Evolutionary conservation across 2,888 invertebrate genomes (phyloP), one percentile per base, ranked within the genome.

Genomic region (Achlya flavicornis): DNA sequence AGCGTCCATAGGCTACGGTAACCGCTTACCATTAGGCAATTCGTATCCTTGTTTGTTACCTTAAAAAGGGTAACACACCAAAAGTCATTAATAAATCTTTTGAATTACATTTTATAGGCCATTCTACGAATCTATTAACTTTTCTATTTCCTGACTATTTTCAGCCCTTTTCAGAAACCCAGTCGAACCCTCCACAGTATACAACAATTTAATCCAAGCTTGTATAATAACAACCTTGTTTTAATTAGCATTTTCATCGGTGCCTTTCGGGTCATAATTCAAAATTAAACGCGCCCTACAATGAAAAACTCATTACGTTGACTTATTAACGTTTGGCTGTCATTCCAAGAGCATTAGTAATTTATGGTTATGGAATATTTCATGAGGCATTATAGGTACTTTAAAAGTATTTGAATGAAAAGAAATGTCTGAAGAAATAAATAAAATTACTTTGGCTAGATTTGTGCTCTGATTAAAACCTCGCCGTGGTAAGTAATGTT

Each of bases 181-280:
- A 46, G n/a, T 46, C n/a, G 46, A 10, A n/a, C 46, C n/a, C 12
- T 12, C 26, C 26, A 26, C 26, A 41, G 12, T 41, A 46, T 46
- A n/a, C 4, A 46, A 46, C 46, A n/a, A n/a, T 46, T 14, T 46
- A n/a, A 46, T n/a, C 14, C 46, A 46, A 46, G 46, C 46, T 46
- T 46, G n/a, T n/a, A 6, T 46, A 53, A 46, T 46, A 46, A 53
- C 10, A 53, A 53, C 16, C 10, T 16, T 53, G 19, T 53, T 53
- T 53, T 53, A 53, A 53, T 53, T 53, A 53, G 53, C 53, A 19
- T 53, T 53, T 53, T 19, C 48, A 53, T 53, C 53, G 53, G 53
- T 8, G 53, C 53, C 14, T 53, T 19, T 53, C 53, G 19, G 19
- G 19, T 53, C 8, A 19, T 53, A 53, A 19, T 53, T 53, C 53